These are phyloP conservation scores for Leptatherina wallacei DNA, from an alignment of 2,797 vertebrate genomes.

Conservation along the genomic window DNA sequence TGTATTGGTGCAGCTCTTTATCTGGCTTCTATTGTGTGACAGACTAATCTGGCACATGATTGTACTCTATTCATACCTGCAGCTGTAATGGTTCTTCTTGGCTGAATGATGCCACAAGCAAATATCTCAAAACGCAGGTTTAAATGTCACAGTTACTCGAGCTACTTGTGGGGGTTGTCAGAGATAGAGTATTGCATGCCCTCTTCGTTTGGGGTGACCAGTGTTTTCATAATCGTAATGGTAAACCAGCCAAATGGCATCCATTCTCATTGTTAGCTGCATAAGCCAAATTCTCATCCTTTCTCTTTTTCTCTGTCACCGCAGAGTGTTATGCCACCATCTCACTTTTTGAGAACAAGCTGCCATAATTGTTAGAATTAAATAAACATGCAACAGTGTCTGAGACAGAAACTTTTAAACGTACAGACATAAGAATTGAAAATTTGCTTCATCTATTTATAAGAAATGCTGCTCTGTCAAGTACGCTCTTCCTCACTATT, in stretches of 20 bases:
- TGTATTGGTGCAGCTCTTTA: slow-evolving; percentile 12
- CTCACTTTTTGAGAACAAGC: slow-evolving; percentile 26
- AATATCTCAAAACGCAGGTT: background rate
- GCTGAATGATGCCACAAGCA: slow-evolving; percentile 4
- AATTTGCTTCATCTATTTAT: slow-evolving; percentile 23
- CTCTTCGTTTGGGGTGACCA: background rate
- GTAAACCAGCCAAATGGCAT: slow-evolving; percentile 6
- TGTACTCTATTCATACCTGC: slow-evolving; percentile 25
- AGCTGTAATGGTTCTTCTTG: slow-evolving; percentile 3
- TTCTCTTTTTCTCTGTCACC: slow-evolving; percentile 19
- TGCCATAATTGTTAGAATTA: slow-evolving; percentile 23
- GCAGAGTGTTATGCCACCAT: slow-evolving; percentile 22
- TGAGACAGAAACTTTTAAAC: slow-evolving; percentile 5
- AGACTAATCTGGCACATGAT: slow-evolving; percentile 13
- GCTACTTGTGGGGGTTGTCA: background rate
- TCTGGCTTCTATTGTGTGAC: slow-evolving; percentile 27
- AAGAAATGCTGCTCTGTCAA: slow-evolving; percentile 37
- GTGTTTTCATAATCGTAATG: background rate
- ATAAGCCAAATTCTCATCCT: slow-evolving; percentile 28
- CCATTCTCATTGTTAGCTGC: slow-evolving; percentile 18
- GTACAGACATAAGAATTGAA: slow-evolving; percentile 16
- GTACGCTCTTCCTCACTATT: slow-evolving; percentile 50
- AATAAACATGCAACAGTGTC: slow-evolving; percentile 10
- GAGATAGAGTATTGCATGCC: background rate
- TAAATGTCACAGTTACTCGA: background rate